Conservation (phyloP, 2,888 invertebrate species). For the Sarcophaga subvicina region DNA sequence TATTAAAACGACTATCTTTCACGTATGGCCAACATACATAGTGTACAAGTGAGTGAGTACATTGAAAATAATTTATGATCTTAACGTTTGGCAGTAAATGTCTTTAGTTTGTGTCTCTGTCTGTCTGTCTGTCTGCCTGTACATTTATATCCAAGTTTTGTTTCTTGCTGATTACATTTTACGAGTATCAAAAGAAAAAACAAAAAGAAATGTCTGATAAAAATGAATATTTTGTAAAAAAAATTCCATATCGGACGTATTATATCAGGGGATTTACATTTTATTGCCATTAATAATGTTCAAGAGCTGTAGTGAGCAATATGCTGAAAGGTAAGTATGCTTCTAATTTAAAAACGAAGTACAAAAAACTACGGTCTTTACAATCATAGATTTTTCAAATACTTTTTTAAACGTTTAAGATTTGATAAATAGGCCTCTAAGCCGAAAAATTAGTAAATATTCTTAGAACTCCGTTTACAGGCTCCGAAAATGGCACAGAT, state of each 20-base stretch:
- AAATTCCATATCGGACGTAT: conserved; percentile 78
- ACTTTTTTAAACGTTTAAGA: too few species aligned
- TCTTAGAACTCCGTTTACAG: too few species aligned
- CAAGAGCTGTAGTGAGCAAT: not conserved
- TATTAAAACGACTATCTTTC: conserved; percentile 65
- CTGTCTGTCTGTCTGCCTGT: too few species aligned
- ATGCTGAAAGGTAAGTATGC: too few species aligned
- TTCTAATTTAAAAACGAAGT: too few species aligned
- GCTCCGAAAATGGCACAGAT: too few species aligned
- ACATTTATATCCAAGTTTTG: conserved; percentile 32
- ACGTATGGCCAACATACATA: conserved; percentile 39
- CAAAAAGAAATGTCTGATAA: conserved; percentile 55
- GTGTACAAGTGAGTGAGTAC: conserved; percentile 9
- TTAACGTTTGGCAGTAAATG: conserved; percentile 53
- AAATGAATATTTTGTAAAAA: conserved; percentile 64
- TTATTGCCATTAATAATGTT: conserved; percentile 46
- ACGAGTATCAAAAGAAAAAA: conserved; percentile 66
- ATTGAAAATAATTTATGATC: conserved; percentile 70
- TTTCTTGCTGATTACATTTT: conserved; percentile 14
- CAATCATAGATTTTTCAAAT: too few species aligned
- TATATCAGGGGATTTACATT: conserved; percentile 61
- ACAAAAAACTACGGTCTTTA: too few species aligned
- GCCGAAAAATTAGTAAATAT: too few species aligned
- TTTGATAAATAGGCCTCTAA: too few species aligned
- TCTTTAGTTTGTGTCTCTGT: conserved; percentile 24